These are phyloP conservation scores for Eumacrocentrus americanus DNA, from an alignment of 2,888 invertebrate species.

Conservation along the genomic window DNA sequence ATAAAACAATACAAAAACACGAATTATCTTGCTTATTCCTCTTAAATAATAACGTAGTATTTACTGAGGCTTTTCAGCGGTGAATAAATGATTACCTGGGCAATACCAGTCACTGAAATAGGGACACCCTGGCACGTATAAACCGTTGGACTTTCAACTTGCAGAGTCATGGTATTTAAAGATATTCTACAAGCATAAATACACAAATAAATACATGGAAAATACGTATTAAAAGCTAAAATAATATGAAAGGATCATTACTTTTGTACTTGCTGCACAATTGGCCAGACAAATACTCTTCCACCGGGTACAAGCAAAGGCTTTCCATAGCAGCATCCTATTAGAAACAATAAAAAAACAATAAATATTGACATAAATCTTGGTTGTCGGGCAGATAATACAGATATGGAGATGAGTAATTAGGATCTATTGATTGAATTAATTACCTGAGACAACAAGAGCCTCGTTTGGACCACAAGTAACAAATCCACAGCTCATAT, in stretches of 20 bases:
- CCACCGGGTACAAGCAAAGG: conserved; percentile 95
- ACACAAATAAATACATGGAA: not conserved
- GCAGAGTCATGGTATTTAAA: conserved; percentile 95
- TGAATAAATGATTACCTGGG: conserved; percentile 85
- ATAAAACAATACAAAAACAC: too few species aligned
- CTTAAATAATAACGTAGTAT: too few species aligned
- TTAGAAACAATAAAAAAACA: conserved; percentile 33
- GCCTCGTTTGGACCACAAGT: conserved; percentile 96
- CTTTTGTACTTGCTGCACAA: conserved; percentile 84
- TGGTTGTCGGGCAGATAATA: not conserved
- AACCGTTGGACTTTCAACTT: conserved; percentile 94
- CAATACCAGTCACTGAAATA: conserved; percentile 96
- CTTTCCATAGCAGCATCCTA: conserved; percentile 95
- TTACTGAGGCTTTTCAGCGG: too few species aligned
- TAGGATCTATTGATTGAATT: not conserved
- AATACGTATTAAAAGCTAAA: not conserved
- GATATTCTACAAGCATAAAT: conserved; percentile 74
- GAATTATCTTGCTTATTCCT: too few species aligned
- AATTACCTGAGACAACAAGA: conserved; percentile 87
- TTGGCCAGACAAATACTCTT: conserved; percentile 96
- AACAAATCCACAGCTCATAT: conserved; percentile 86
- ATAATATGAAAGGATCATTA: conserved; percentile 49
- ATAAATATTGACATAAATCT: not conserved
- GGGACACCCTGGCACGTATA: conserved; percentile 97
- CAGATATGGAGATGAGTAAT: not conserved